phyloP scores from a whole-genome alignment of 2,113 vertebrate genomes.

The Onychorhynchus coronatus region DNA sequence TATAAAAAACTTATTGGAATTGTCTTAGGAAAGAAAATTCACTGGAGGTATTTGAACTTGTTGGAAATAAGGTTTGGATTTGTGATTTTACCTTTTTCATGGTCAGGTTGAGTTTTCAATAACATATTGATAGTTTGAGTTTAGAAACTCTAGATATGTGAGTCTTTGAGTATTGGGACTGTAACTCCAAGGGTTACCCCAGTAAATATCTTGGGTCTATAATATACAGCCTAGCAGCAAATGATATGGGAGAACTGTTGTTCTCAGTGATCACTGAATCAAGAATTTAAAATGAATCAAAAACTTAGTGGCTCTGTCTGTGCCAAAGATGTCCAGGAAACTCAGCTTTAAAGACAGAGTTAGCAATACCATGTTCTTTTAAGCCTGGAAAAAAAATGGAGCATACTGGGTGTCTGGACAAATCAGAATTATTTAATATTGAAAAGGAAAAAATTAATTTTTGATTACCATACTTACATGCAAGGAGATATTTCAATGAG shows the following conservation, averaged over 20 bases:
- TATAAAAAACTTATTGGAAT: neutral
- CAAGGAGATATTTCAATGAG: neutral
- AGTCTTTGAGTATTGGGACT: neutral
- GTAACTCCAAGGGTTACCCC: neutral
- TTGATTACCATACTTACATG: neutral
- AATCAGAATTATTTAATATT: neutral
- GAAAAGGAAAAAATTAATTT: neutral
- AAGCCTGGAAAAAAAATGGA: neutral
- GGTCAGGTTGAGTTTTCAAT: neutral
- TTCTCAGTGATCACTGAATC: neutral
- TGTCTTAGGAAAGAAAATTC: neutral
- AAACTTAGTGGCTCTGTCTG: neutral
- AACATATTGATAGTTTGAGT: neutral
- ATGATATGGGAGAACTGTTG: neutral
- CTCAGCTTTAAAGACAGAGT: neutral
- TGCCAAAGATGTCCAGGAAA: neutral
- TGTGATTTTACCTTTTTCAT: neutral
- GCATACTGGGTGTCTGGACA: neutral
- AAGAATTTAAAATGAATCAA: neutral
- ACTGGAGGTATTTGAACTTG: neutral
- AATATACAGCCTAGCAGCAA: neutral
- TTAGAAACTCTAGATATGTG: neutral
- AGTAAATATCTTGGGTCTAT: neutral
- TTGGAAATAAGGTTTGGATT: neutral
- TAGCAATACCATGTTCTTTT: neutral